These are phyloP conservation scores for Molossus molossus DNA, from an alignment of 2,797 vertebrate species.

Conservation along the genomic window DNA sequence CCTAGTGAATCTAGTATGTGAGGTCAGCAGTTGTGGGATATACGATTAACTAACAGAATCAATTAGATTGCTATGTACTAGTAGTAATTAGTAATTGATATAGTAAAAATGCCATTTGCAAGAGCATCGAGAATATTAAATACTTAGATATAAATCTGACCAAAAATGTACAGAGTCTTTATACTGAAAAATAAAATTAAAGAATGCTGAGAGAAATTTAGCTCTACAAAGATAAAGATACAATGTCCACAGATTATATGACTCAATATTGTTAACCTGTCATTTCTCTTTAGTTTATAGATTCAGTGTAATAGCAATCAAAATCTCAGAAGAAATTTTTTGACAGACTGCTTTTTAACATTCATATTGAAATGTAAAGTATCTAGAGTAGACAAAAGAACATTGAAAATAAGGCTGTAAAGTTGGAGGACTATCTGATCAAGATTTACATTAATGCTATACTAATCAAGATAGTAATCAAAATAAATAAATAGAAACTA, in stretches of 20 bases:
- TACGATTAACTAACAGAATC: background rate
- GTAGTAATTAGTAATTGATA: background rate
- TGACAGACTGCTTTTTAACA: background rate
- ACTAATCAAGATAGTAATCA: background rate
- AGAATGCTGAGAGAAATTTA: background rate
- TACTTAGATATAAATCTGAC: background rate
- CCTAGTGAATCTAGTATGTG: background rate
- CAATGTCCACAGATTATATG: background rate
- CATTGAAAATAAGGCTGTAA: conserved; percentile 30
- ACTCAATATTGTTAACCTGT: background rate
- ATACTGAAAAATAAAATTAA: background rate
- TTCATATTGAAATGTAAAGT: background rate
- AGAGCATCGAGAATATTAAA: conserved; percentile 23
- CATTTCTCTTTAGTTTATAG: conserved; percentile 5
- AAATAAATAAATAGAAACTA: background rate
- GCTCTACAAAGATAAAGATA: background rate
- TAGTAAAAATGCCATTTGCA: background rate
- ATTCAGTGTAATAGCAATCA: background rate
- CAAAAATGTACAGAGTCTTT: background rate
- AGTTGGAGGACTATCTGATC: background rate
- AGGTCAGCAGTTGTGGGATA: background rate
- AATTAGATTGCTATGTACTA: background rate
- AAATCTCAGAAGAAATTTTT: background rate
- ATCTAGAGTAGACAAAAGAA: background rate
- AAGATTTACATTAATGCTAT: background rate